Conservation (phyloP, 2,888 invertebrate species). For the Euphydryas editha region DNA sequence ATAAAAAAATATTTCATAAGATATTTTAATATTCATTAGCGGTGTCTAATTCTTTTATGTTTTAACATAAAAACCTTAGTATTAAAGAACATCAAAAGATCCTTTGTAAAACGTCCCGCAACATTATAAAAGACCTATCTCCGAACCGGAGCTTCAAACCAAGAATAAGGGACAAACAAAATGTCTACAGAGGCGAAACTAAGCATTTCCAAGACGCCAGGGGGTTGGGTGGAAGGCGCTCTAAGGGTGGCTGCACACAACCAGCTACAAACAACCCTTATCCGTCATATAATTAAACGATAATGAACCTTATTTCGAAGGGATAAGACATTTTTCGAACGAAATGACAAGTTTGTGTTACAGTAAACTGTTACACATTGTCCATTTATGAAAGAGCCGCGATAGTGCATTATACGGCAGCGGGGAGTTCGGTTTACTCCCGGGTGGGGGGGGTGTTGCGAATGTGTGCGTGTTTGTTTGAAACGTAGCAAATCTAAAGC, state of each 20-base stretch:
- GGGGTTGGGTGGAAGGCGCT: slow-evolving; percentile 50
- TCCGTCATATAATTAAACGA: slow-evolving; percentile 31
- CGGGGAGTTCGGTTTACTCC: slow-evolving; percentile 50
- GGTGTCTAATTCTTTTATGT: slow-evolving; percentile 1
- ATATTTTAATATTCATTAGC: slow-evolving; percentile 5
- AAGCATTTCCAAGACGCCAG: slow-evolving; percentile 77
- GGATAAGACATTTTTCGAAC: slow-evolving; percentile 11
- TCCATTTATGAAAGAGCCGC: slow-evolving; percentile 64
- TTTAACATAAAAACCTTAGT: slow-evolving; percentile 16
- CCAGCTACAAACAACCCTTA: slow-evolving; percentile 46
- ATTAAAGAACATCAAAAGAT: slow-evolving; percentile 41
- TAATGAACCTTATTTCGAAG: slow-evolving; percentile 45
- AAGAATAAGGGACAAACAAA: slow-evolving; percentile 76
- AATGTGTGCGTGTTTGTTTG: slow-evolving; percentile 54
- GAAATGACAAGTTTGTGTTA: slow-evolving; percentile 40
- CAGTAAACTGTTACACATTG: slow-evolving; percentile 50
- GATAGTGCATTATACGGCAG: slow-evolving; percentile 58
- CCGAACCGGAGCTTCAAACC: slow-evolving; percentile 62
- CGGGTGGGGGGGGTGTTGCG: slow-evolving; percentile 42
- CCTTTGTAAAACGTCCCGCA: slow-evolving; percentile 41
- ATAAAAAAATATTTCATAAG: neutral
- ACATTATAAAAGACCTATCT: slow-evolving; percentile 54
- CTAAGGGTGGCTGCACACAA: slow-evolving; percentile 40
- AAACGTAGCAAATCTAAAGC: slow-evolving; percentile 50
- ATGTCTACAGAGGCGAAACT: slow-evolving; percentile 73